phyloP scores from a whole-genome alignment of 2,113 vertebrate genomes.

The Antechinus flavipes region DNA sequence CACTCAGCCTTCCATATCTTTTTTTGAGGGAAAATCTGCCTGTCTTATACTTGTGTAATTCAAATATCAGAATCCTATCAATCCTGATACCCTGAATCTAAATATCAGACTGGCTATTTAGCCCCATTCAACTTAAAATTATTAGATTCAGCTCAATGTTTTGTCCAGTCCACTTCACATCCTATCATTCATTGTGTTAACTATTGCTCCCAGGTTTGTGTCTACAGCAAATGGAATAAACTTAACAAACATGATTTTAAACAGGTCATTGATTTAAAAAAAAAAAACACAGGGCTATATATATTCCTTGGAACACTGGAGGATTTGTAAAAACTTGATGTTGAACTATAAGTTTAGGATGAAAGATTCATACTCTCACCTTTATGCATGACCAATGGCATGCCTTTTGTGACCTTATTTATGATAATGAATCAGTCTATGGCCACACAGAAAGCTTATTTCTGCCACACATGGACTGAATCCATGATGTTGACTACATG shows the following conservation, averaged over 20 bases:
- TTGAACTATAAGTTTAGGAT: background rate
- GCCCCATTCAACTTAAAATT: background rate
- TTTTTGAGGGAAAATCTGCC: background rate
- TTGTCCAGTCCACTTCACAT: background rate
- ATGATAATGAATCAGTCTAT: background rate
- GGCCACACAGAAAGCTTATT: background rate
- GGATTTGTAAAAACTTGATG: background rate
- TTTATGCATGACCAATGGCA: background rate
- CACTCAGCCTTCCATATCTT: background rate
- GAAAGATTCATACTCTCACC: background rate
- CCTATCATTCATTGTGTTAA: background rate
- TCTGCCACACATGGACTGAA: background rate
- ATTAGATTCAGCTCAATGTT: background rate
- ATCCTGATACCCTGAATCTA: background rate
- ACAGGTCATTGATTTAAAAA: background rate
- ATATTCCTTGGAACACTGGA: background rate
- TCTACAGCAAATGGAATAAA: background rate
- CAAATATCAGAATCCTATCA: background rate
- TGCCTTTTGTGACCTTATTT: background rate
- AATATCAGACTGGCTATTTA: background rate
- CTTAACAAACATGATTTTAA: background rate
- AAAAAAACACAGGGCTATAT: background rate
- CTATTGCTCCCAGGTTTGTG: background rate
- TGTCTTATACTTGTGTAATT: slow-evolving; percentile 47
- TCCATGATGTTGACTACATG: background rate